These are phyloP conservation scores for Mastomys coucha DNA, from an alignment of 2,113 vertebrate genomes.

Conservation along the genomic window DNA sequence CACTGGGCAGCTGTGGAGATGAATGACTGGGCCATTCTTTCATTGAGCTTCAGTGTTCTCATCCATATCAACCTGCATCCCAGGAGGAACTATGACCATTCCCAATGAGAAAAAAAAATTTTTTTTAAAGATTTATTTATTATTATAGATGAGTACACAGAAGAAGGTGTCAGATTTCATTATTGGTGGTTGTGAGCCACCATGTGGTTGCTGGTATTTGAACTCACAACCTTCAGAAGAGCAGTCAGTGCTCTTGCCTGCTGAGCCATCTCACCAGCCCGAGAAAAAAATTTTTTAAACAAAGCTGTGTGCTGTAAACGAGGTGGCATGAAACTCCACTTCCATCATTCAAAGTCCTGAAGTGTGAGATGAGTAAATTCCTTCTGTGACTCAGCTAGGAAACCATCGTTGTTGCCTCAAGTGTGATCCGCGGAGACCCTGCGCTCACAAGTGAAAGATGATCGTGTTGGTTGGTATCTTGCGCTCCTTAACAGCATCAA, in stretches of 20 bases:
- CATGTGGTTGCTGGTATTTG: too few species aligned
- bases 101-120: neutral
- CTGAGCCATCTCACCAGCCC: too few species aligned
- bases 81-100: neutral
- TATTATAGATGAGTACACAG: too few species aligned
- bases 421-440: neutral
- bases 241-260: too few species aligned
- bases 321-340: neutral
- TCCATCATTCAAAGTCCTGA: neutral
- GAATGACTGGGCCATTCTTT: neutral
- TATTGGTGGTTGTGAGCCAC: too few species aligned
- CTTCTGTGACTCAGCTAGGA: neutral
- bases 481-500: neutral
- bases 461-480: neutral
- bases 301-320: neutral
- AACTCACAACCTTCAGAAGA: too few species aligned
- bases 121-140: too few species aligned
- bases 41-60: neutral
- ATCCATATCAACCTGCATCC: neutral
- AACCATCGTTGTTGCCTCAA: neutral
- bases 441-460: slow-evolving; percentile 27
- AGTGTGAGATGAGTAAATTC: neutral
- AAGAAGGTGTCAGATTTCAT: too few species aligned
- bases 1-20: fast-evolving
- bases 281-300: neutral